Percentiles rank a stretch among this genome's conserved stretches.
Evolutionary conservation across 2,797 vertebrate species (phyloP).

Genomic region (Dromococcyx pavoninus): DNA sequence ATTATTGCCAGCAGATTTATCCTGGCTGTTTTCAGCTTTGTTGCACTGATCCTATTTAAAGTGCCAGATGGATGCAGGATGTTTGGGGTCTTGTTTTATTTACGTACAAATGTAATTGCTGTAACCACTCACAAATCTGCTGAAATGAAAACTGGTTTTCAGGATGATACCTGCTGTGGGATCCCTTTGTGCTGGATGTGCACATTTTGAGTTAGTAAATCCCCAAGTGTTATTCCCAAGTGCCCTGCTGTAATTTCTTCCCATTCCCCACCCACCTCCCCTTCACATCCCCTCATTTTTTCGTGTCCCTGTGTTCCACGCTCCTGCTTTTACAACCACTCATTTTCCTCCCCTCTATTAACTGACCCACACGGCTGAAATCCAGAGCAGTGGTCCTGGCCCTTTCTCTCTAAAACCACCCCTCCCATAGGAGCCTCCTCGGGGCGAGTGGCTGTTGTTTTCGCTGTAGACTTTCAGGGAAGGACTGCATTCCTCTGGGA

Average conservation of each 20-base stretch:
- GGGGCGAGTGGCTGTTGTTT: slow-evolving; percentile 17
- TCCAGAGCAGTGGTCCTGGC: background rate
- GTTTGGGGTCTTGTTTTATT: background rate
- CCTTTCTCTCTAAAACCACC: slow-evolving; percentile 36
- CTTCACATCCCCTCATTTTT: background rate
- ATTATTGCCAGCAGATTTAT: background rate
- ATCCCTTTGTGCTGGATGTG: background rate
- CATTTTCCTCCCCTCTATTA: background rate
- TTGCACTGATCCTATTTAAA: background rate
- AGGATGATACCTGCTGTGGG: background rate
- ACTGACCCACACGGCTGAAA: slow-evolving; percentile 3
- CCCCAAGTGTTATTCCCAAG: background rate
- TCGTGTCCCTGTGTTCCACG: background rate
- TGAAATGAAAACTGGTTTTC: background rate
- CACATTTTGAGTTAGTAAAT: background rate
- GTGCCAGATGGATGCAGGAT: background rate
- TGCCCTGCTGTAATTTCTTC: background rate
- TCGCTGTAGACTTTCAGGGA: slow-evolving; percentile 22
- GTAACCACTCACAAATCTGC: background rate
- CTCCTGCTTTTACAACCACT: background rate
- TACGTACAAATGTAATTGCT: background rate
- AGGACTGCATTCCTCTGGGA: slow-evolving; percentile 14
- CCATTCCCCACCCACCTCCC: background rate
- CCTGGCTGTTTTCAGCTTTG: background rate
- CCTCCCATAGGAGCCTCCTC: background rate